phyloP scores from a whole-genome alignment of 1,140 invertebrate species.

The Temnothorax nylanderi region DNA sequence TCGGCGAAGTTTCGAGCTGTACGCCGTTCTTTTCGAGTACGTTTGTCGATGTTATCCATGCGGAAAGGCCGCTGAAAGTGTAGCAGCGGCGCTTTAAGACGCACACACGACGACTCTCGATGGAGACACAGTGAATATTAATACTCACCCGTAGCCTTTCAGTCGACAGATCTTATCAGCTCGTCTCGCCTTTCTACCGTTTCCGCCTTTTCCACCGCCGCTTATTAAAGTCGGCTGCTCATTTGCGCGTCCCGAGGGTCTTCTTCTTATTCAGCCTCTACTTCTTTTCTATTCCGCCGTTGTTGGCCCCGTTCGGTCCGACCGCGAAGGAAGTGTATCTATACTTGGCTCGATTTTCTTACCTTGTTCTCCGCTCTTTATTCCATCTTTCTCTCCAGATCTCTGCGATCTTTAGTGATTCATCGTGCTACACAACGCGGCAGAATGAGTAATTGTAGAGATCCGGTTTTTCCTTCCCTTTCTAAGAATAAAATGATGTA shows the following conservation, averaged over 20 bases:
- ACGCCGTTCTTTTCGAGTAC: slow-evolving; percentile 36
- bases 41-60: slow-evolving; percentile 78
- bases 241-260: slow-evolving; percentile 62
- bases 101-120: slow-evolving; percentile 34
- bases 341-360: slow-evolving; percentile 67
- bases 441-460: slow-evolving; percentile 11
- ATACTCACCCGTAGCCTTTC: slow-evolving; percentile 67
- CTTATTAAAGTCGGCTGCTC: slow-evolving; percentile 67
- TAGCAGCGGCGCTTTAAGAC: slow-evolving; percentile 21
- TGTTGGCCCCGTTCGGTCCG: slow-evolving; percentile 35
- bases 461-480: not conserved
- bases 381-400: not conserved
- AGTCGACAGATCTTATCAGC: slow-evolving; percentile 77
- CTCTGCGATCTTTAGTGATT: slow-evolving; percentile 26
- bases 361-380: slow-evolving; percentile 33
- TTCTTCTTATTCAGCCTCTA: slow-evolving; percentile 38
- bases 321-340: slow-evolving; percentile 57
- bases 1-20: slow-evolving; percentile 45
- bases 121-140: slow-evolving; percentile 78
- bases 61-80: slow-evolving; percentile 53
- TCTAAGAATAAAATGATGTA: slow-evolving; percentile 25
- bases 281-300: slow-evolving; percentile 41
- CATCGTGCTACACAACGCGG: slow-evolving; percentile 4
- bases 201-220: slow-evolving; percentile 59
- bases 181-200: slow-evolving; percentile 66